Base-by-base conservation (phyloP, 1,140 invertebrate genomes). In the Drosophila erecta region DNA sequence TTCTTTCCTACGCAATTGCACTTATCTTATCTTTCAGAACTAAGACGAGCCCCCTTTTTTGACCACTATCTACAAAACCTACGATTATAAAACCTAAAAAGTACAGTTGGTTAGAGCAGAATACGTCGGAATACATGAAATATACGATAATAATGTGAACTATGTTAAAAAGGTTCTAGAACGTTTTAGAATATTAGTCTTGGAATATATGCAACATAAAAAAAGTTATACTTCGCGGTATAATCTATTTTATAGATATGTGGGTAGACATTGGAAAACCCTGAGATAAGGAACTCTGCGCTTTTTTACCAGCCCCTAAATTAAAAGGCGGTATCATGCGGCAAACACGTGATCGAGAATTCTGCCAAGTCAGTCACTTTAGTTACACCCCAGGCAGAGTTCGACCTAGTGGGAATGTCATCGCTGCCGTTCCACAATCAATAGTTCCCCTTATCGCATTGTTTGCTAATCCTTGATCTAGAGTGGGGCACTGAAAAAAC, bases 331-430 rank as follows among this genome's bases (percentile, higher is more conserved):
- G 11, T 5, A 65, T 22, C 67, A 71, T 30, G 67, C 64, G 33
- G 2, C 27, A 7, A 40, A 70, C 57, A 70, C 67, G 67, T 71
- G 67, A 70, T 71, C 65, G 40, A 1, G 7, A 38, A 46, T 27
- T 40, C 12, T 71, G 67, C 67, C 8, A 33, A 20, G 30, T 71
- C 64, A 71, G 35, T 2, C 27, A 37, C 24, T 37, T 37, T 53
- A 67, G 37, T 70, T 56, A 56, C 66, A 50, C 33, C 17, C 62
- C 33, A 30, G 24, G 17, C 27, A 67, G 65, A 46, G 41, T 69
- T 47, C 20, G 67, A 71, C 65, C 67, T 71, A 71, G 20, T 47
- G 65, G 65, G 51, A 71, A 71, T 70, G 67, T 71, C 67, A 71
- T 49, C 43, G 64, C 60, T 65, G 60, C 46, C 20, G 30, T 30